phyloP scores from a whole-genome alignment of 2,797 vertebrate species.

The Coranthus polyacanthus region DNA sequence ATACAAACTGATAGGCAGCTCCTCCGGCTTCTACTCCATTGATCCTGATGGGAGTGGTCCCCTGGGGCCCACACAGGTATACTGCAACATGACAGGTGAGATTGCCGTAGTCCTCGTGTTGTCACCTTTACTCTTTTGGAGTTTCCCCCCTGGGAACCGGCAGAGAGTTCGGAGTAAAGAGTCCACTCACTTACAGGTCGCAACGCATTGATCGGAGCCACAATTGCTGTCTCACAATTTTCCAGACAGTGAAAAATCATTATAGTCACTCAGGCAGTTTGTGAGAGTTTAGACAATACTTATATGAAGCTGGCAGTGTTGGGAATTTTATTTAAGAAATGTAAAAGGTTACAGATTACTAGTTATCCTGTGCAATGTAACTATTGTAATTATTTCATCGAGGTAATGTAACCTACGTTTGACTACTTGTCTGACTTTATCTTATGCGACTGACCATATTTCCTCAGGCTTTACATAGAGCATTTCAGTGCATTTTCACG shows the following conservation, averaged over 20 bases:
- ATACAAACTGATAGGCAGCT: conserved; percentile 86
- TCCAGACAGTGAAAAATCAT: conserved; percentile 56
- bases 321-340: no score
- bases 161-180: conserved; percentile 44
- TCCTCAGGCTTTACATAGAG: no score
- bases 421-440: no score
- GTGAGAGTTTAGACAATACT: conserved; percentile 3
- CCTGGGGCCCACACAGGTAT: conserved; percentile 84
- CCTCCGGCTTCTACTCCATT: conserved; percentile 86
- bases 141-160: conserved; percentile 29
- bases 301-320: no score
- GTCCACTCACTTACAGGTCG: conserved; percentile 60
- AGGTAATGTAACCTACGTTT: no score
- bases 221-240: conserved; percentile 40
- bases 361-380: no score
- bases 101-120: conserved; percentile 41
- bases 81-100: conserved; percentile 91
- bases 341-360: no score
- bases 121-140: conserved; percentile 49
- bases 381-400: no score
- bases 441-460: no score
- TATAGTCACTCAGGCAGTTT: conserved; percentile 33
- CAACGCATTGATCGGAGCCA: conserved; percentile 43
- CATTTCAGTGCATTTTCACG: no score
- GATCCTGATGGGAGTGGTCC: conserved; percentile 89